These are phyloP conservation scores for Alaudala cheleensis DNA, from an alignment of 2,113 vertebrate genomes.

Conservation along the genomic window DNA sequence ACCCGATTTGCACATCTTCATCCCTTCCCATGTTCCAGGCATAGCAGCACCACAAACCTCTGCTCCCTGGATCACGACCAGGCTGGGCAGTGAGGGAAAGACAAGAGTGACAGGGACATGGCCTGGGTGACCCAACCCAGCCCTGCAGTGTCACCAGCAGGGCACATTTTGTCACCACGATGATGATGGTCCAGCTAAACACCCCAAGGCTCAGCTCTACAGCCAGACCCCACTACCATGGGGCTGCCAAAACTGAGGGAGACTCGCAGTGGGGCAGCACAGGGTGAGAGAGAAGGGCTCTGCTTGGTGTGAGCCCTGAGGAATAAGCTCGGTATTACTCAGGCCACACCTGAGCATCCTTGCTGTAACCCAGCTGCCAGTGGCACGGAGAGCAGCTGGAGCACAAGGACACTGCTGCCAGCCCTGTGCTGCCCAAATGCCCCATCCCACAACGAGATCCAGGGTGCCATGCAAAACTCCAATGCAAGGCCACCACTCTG, in stretches of 20 bases:
- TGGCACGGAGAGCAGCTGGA: accelerated
- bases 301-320: accelerated
- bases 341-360: not conserved
- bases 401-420: not conserved
- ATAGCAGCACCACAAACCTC: accelerated
- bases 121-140: not conserved
- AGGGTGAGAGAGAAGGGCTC: not conserved
- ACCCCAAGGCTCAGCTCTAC: not conserved
- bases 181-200: accelerated
- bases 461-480: not conserved
- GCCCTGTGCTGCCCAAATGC: accelerated
- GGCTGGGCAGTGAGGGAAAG: not conserved
- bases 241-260: not conserved
- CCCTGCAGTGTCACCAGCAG: not conserved
- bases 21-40: accelerated
- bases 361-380: not conserved
- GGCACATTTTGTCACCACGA: not conserved
- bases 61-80: accelerated
- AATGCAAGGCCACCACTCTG: not conserved
- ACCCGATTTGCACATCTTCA: accelerated
- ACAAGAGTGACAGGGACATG: accelerated
- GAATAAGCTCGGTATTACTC: accelerated
- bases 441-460: accelerated
- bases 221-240: accelerated
- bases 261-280: accelerated